A percentile compares a stretch with the other conserved stretches of the same genome.
These are phyloP conservation scores for Sigmodon hispidus DNA, from an alignment of 2,113 vertebrate species.

Conservation along the genomic window DNA sequence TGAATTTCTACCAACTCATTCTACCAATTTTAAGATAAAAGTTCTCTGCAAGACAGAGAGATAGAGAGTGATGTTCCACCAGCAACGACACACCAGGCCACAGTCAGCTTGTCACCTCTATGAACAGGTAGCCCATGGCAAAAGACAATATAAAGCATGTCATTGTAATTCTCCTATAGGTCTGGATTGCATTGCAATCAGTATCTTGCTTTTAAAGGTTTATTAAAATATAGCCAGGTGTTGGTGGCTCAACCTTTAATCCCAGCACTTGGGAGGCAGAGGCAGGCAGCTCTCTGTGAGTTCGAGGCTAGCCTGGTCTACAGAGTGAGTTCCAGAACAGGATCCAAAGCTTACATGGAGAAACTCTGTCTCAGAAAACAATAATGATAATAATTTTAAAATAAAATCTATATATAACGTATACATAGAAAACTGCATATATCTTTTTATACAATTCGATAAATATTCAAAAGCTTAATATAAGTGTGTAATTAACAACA, in stretches of 20 bases:
- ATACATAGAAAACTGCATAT: background rate
- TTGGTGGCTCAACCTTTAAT: background rate
- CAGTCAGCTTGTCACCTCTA: background rate
- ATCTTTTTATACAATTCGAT: background rate
- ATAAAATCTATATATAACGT: background rate
- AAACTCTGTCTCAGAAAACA: background rate
- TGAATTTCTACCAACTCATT: background rate
- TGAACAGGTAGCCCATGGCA: background rate
- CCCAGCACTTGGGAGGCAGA: background rate
- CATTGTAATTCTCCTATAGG: background rate
- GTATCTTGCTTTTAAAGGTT: conserved; percentile 5
- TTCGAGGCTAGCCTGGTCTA: background rate
- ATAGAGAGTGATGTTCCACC: background rate
- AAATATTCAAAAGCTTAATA: background rate
- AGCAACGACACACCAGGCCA: background rate
- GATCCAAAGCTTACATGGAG: background rate
- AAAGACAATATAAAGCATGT: background rate
- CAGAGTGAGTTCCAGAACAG: background rate
- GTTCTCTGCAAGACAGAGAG: background rate
- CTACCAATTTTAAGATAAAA: background rate
- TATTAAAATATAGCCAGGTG: background rate
- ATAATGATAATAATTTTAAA: background rate
- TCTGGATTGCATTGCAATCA: background rate
- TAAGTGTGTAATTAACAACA: background rate
- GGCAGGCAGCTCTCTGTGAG: background rate